Conservation (phyloP, 2,113 vertebrate genomes). For the Prinia subflava region DNA sequence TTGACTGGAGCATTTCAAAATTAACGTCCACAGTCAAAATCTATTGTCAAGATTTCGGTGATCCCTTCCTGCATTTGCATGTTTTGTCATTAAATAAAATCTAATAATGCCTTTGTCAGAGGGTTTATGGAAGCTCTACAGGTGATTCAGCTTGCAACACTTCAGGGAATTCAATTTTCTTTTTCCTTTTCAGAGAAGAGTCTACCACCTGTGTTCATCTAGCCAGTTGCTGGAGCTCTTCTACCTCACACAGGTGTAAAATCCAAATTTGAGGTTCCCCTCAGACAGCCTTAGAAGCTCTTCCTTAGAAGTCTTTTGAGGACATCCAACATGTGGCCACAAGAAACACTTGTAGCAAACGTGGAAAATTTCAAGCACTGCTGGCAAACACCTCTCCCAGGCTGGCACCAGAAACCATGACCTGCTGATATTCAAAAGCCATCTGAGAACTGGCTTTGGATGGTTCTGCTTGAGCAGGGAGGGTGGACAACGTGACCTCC, state of each 20-base stretch:
- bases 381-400: neutral
- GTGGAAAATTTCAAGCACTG: neutral
- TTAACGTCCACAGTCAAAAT: neutral
- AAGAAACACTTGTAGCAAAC: neutral
- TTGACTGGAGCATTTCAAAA: neutral
- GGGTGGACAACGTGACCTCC: neutral
- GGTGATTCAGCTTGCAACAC: neutral
- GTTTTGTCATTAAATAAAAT: neutral
- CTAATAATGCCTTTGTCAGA: neutral
- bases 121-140: neutral
- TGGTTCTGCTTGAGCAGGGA: neutral
- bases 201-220: neutral
- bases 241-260: neutral
- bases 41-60: neutral
- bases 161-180: neutral
- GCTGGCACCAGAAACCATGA: neutral
- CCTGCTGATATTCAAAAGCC: neutral
- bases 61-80: neutral
- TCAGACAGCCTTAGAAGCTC: neutral
- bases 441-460: neutral
- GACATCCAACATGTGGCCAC: accelerated
- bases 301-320: neutral
- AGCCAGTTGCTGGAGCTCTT: neutral
- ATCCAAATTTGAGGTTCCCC: neutral
- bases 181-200: neutral